Base-by-base conservation (phyloP, 1,140 invertebrate species). In the Sarcophaga bullata region DNA sequence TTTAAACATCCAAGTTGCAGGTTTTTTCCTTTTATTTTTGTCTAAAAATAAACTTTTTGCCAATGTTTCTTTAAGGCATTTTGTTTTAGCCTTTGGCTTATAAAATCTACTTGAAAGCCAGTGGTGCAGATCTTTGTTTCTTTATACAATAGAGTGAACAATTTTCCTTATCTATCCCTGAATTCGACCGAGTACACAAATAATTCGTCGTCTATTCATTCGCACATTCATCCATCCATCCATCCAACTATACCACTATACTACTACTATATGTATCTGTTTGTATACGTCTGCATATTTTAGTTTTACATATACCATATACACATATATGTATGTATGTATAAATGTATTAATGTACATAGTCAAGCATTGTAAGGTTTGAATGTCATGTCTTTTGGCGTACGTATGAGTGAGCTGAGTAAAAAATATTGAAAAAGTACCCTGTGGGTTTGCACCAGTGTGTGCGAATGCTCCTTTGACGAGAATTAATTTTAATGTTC, bases 11-110 rank as follows among this genome's bases (percentile, higher is more conserved):
- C 13, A 13, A 9, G 50, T 52, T 50, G 49, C 49, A 8, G 49
- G 49, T 52, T 68, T 10, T 58, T 15, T 58, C 48, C 7, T 48
- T 76, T 76, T 25, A 49, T 15, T 49, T 78, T 78, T 52, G 75
- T 78, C 75, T 78, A 78, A 78, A 78, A 78, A 78, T 78, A 78
- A 78, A 78, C 62, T 68, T 25, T 68, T 68, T 68, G 49, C 48
- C 49, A 50, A 78, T 50, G 75, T 19, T 78, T 72, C n/a, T 25
- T 48, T 78, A 11, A 78, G 75, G 75, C 50, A 78, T 78, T 37
- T 78, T 76, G 49, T 76, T 68, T 73, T 76, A 76, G 47, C 73
- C 73, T 76, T 78, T 78, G 75, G 75, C 48, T 78, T 78, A 25
- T 68, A 68, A 68, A 68, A 68, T 68, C 62, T 19, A 9, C 62